Evolutionary conservation across 1,140 invertebrate species (phyloP).

Genomic region (Homarus americanus): DNA sequence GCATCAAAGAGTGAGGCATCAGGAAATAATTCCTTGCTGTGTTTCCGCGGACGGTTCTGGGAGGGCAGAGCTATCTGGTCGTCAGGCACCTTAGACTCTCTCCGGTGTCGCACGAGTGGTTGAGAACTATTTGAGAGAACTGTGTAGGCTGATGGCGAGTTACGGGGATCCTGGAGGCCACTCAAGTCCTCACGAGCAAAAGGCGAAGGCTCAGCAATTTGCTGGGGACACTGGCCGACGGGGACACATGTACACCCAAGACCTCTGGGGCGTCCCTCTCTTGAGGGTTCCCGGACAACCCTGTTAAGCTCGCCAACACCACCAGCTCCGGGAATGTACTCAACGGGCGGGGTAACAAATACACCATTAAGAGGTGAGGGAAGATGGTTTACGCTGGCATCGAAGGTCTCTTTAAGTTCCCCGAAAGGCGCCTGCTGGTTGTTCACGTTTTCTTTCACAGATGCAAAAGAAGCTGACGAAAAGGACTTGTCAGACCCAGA

Average conservation of each 20-base stretch:
- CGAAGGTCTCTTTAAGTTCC: not conserved
- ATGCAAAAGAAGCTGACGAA: not conserved
- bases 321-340: not conserved
- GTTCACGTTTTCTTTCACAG: not conserved
- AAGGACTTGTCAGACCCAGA: not conserved
- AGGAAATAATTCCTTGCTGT: constrained; percentile 45
- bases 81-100: not conserved
- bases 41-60: not conserved
- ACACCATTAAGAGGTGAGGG: not conserved
- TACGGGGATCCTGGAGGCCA: constrained; percentile 50
- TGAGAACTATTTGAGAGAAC: constrained; percentile 24
- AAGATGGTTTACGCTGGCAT: not conserved
- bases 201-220: constrained; percentile 18
- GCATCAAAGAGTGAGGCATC: not conserved
- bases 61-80: constrained; percentile 37
- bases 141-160: not conserved
- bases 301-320: not conserved
- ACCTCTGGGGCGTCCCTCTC: constrained; percentile 10
- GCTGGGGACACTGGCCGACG: constrained; percentile 31
- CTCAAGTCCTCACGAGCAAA: constrained; percentile 42
- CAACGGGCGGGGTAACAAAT: not conserved
- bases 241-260: constrained; percentile 53
- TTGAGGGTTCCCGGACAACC: not conserved
- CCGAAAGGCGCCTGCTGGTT: not conserved
- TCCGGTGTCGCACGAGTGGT: not conserved